A percentile compares a stretch with the other conserved stretches of the same genome.
Evolutionary conservation across 2,888 invertebrate genomes (phyloP).

Genomic region (Escarpia spicata): DNA sequence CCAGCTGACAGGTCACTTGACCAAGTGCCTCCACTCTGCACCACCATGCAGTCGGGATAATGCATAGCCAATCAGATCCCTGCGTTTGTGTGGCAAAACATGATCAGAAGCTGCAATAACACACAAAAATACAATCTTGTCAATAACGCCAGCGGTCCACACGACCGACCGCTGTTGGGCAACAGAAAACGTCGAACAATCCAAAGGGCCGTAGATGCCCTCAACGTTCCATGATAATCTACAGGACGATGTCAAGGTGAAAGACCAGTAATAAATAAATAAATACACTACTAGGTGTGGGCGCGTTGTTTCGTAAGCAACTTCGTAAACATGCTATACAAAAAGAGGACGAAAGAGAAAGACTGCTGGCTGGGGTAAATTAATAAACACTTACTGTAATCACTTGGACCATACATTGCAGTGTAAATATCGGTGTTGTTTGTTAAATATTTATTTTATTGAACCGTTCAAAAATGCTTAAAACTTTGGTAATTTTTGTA

Average conservation of each 20-base stretch:
- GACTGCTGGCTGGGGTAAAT: neutral
- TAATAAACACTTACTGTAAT: neutral
- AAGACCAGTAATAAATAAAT: conserved; percentile 16
- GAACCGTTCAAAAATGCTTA: neutral
- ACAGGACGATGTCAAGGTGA: neutral
- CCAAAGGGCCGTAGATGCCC: neutral
- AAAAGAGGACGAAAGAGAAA: neutral
- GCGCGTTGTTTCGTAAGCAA: neutral
- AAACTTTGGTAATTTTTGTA: too few species aligned
- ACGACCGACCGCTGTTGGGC: neutral
- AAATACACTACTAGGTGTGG: conserved; percentile 9
- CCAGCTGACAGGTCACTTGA: neutral
- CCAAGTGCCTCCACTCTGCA: neutral
- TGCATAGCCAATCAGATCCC: conserved; percentile 16
- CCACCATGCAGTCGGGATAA: neutral
- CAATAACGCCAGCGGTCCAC: neutral
- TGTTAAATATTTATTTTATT: neutral
- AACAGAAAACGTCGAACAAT: conserved; percentile 1
- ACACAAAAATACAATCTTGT: conserved; percentile 10
- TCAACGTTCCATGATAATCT: neutral
- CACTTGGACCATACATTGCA: neutral
- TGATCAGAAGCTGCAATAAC: conserved; percentile 5
- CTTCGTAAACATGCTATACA: neutral
- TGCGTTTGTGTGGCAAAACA: conserved; percentile 6
- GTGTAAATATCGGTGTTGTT: neutral